Conservation (phyloP, 2,888 invertebrate genomes). For the Sclerodermus sp. region DNA sequence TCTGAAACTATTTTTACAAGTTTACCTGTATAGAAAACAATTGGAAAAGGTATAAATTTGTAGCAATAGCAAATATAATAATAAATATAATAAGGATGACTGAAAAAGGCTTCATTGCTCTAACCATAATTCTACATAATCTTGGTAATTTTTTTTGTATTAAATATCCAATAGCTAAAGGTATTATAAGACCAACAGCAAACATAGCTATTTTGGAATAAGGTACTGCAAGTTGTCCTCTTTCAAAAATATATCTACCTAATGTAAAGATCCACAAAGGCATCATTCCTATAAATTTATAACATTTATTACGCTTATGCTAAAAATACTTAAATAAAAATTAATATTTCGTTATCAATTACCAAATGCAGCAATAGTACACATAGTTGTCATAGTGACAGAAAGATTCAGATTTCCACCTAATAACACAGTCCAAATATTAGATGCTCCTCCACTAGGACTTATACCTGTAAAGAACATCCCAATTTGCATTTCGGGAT, state of each 20-base stretch:
- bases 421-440: constrained; percentile 91
- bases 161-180: constrained; percentile 69
- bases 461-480: constrained; percentile 89
- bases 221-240: constrained; percentile 75
- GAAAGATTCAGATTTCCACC: constrained; percentile 92
- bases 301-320: not conserved
- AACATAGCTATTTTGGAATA: constrained; percentile 75
- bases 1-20: no score
- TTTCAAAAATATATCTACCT: constrained; percentile 73
- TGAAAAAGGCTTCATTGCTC: constrained; percentile 83
- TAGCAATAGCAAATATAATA: constrained; percentile 81
- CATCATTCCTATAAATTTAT: constrained; percentile 70
- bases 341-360: constrained; percentile 36
- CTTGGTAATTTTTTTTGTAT: constrained; percentile 72
- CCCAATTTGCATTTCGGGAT: constrained; percentile 75
- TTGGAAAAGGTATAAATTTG: constrained; percentile 87
- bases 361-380: constrained; percentile 86
- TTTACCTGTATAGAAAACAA: constrained; percentile 86
- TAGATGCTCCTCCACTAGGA: constrained; percentile 94
- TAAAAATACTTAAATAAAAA: constrained; percentile 2
- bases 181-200: constrained; percentile 76
- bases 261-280: constrained; percentile 90
- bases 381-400: constrained; percentile 91
- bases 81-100: constrained; percentile 79
- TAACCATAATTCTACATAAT: constrained; percentile 71